A percentile compares a stretch with the other conserved stretches of the same genome.
These are phyloP conservation scores for Oreochromis mossambicus DNA, from an alignment of 2,797 vertebrate species.

Conservation along the genomic window DNA sequence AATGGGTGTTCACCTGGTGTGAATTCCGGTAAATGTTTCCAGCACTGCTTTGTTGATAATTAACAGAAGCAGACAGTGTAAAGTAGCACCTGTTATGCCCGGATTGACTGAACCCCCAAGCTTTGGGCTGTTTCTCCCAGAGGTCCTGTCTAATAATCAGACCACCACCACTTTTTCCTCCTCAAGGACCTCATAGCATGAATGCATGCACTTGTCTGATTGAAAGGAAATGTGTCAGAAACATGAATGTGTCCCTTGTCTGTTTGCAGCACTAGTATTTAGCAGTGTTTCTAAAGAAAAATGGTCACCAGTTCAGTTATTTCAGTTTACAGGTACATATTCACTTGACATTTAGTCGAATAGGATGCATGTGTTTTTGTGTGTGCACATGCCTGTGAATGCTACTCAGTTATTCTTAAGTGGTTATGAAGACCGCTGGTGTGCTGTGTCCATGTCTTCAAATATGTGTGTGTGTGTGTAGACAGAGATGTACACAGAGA, in stretches of 20 bases:
- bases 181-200: conserved; percentile 17
- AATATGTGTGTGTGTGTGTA: not conserved
- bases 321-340: not conserved
- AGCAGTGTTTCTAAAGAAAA: not conserved
- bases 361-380: not conserved
- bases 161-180: conserved; percentile 22
- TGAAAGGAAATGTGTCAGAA: not conserved
- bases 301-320: not conserved
- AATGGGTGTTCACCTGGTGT: conserved; percentile 71
- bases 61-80: conserved; percentile 76
- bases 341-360: not conserved
- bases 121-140: conserved; percentile 46
- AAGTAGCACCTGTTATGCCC: conserved; percentile 75
- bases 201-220: not conserved
- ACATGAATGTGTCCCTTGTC: not conserved
- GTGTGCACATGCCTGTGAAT: not conserved
- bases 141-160: conserved; percentile 49
- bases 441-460: not conserved
- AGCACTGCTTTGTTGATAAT: conserved; percentile 69
- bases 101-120: conserved; percentile 52
- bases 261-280: not conserved
- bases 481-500: conserved; percentile 5
- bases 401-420: not conserved
- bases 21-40: conserved; percentile 58
- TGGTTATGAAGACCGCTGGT: not conserved